These are phyloP conservation scores for Aviceda subcristata DNA, from an alignment of 2,113 vertebrate species.

Conservation along the genomic window DNA sequence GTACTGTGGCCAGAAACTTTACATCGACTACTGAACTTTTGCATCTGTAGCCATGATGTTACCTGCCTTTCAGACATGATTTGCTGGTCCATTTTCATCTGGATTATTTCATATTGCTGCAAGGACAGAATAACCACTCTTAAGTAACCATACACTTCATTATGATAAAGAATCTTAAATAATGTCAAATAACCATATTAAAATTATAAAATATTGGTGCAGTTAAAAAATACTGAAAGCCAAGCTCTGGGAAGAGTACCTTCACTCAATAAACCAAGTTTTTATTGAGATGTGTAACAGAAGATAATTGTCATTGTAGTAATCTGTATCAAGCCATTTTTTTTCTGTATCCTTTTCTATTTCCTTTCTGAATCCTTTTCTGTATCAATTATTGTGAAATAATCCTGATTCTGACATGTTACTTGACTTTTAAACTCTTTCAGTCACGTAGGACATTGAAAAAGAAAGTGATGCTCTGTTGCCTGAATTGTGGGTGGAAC, in stretches of 20 bases:
- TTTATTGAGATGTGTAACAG: not conserved
- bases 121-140: not conserved
- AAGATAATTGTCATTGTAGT: not conserved
- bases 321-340: not conserved
- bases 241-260: not conserved
- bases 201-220: not conserved
- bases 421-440: not conserved
- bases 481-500: not conserved
- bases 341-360: not conserved
- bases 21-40: not conserved
- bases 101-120: not conserved
- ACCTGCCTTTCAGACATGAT: not conserved
- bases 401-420: not conserved
- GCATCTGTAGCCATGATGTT: not conserved
- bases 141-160: not conserved
- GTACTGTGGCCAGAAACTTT: not conserved
- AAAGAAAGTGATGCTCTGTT: not conserved
- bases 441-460: not conserved
- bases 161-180: not conserved
- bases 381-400: not conserved
- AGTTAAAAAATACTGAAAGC: not conserved
- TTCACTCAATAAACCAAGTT: not conserved
- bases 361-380: not conserved
- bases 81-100: not conserved
- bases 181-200: not conserved